Percentiles rank a stretch among this genome's conserved stretches.
These are phyloP conservation scores for Limnephilus marmoratus DNA, from an alignment of 2,888 invertebrate species.

Conservation along the genomic window DNA sequence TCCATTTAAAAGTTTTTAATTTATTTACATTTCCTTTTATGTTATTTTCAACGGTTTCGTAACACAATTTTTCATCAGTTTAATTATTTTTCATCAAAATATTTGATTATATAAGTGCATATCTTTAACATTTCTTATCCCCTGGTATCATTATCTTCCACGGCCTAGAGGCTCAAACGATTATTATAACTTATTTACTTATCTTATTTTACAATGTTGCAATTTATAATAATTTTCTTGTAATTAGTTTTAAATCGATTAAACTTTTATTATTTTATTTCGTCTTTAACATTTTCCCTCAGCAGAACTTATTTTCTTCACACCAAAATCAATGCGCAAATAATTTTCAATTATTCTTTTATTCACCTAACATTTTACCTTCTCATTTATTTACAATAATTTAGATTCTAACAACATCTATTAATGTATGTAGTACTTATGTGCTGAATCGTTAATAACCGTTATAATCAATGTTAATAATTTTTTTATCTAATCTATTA, in stretches of 20 bases:
- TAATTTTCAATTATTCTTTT: too few relatives aligned
- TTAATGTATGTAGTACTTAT: too few relatives aligned
- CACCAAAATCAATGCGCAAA: not conserved
- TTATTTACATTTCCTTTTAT: too few relatives aligned
- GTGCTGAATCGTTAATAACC: too few relatives aligned
- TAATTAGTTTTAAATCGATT: not conserved
- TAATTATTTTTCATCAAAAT: not conserved
- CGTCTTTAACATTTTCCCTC: not conserved
- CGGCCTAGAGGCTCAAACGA: not conserved
- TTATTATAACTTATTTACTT: not conserved
- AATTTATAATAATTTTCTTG: not conserved
- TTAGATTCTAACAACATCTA: too few relatives aligned
- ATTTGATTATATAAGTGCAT: not conserved
- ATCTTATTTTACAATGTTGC: not conserved
- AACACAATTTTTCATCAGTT: not conserved
- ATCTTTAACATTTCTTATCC: not conserved
- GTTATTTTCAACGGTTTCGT: not conserved
- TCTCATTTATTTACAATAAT: too few relatives aligned
- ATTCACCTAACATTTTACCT: too few relatives aligned
- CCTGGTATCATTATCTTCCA: not conserved
- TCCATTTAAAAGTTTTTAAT: not conserved
- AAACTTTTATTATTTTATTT: not conserved
- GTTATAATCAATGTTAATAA: too few relatives aligned
- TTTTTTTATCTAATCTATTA: not conserved
- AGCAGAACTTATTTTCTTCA: not conserved